A percentile compares a stretch with the other conserved stretches of the same genome.
Conservation (phyloP, 2,113 vertebrate species). For the Corythornis vintsioides region DNA sequence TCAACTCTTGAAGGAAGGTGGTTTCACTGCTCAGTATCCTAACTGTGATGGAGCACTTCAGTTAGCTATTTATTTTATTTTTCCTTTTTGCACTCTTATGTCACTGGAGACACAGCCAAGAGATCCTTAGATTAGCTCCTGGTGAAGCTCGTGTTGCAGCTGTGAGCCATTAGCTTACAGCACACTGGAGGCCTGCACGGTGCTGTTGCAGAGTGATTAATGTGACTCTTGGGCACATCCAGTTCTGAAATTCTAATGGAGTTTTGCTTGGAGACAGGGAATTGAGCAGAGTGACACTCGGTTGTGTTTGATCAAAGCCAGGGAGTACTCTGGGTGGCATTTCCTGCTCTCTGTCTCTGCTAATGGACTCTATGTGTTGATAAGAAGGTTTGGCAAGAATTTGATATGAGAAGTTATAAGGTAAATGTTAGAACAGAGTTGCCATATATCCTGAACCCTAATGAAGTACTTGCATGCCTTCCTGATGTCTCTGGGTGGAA, state of each 20-base stretch:
- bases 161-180: background rate
- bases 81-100: background rate
- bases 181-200: background rate
- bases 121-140: background rate
- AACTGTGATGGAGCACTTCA: background rate
- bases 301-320: constrained; percentile 19
- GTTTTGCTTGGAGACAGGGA: background rate
- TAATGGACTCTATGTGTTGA: background rate
- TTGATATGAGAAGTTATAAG: background rate
- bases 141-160: background rate
- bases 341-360: background rate
- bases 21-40: background rate
- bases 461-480: background rate
- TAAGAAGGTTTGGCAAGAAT: constrained; percentile 22
- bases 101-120: background rate
- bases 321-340: background rate
- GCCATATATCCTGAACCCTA: background rate
- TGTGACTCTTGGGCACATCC: background rate
- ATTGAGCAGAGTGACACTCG: rapidly evolving
- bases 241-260: constrained; percentile 7
- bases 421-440: background rate
- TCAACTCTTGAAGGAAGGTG: background rate
- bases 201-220: background rate
- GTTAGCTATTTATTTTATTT: background rate
- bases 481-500: background rate